Evolutionary conservation across 2,888 invertebrate genomes (phyloP).

Genomic region (Dione juno): DNA sequence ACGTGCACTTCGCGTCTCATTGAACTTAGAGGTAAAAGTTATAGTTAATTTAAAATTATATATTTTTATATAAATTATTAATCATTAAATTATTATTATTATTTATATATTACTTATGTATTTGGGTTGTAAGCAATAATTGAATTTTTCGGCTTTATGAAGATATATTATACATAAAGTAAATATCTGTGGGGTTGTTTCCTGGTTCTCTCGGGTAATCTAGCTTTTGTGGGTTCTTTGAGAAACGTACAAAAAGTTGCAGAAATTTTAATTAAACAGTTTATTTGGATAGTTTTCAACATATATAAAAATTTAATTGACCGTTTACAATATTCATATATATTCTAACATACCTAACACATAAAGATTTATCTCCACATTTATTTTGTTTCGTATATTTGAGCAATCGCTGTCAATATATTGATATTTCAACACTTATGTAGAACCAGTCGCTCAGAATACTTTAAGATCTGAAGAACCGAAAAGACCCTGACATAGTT

Average conservation of each 20-base stretch:
- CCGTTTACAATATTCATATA: too few relatives aligned
- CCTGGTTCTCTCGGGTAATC: too few relatives aligned
- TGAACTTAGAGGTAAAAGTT: conserved; percentile 49
- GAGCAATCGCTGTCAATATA: conserved; percentile 52
- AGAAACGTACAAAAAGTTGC: too few relatives aligned
- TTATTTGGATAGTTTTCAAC: not conserved
- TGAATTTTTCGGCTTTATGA: not conserved
- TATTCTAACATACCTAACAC: not conserved
- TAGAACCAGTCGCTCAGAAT: conserved; percentile 66
- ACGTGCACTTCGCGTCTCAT: conserved; percentile 48
- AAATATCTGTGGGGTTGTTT: not conserved
- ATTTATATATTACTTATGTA: not conserved
- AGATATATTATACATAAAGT: not conserved
- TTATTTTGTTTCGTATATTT: conserved; percentile 55
- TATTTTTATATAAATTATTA: not conserved
- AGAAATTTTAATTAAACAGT: not conserved
- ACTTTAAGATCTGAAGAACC: conserved; percentile 66
- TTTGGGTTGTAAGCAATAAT: not conserved
- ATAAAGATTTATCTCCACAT: conserved; percentile 39
- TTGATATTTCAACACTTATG: conserved; percentile 61
- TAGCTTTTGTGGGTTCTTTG: too few relatives aligned
- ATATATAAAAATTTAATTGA: too few relatives aligned
- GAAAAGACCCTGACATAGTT: conserved; percentile 68
- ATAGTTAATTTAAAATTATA: conserved; percentile 14
- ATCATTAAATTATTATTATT: not conserved